These are phyloP conservation scores for Vulpes vulpes DNA, from an alignment of 2,113 vertebrate species.

Conservation along the genomic window DNA sequence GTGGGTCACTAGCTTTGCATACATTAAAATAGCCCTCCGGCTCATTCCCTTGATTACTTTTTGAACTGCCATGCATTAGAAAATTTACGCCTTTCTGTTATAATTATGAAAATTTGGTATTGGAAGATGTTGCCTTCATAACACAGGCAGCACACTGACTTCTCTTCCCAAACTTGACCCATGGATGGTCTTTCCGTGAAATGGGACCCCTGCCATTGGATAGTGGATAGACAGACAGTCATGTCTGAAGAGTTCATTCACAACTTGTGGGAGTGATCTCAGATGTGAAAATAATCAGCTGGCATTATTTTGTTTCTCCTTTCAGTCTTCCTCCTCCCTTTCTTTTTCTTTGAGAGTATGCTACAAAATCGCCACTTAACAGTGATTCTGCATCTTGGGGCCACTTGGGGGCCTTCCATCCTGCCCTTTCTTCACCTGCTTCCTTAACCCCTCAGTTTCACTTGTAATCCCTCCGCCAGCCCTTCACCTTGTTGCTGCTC, in stretches of 20 bases:
- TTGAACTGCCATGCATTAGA: conserved; percentile 95
- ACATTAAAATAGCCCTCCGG: conserved; percentile 98
- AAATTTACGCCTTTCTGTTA: conserved; percentile 97
- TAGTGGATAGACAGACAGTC: background rate
- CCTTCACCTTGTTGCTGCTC: conserved; percentile 55
- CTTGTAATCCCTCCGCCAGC: conserved; percentile 58
- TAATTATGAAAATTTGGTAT: conserved; percentile 95
- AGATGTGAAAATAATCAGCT: conserved; percentile 75
- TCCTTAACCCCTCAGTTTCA: conserved; percentile 62
- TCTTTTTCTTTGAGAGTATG: background rate
- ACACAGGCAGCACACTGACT: conserved; percentile 85
- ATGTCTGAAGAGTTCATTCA: conserved; percentile 75
- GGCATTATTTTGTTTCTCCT: conserved; percentile 41
- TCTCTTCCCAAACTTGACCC: conserved; percentile 63
- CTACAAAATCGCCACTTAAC: background rate
- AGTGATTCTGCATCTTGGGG: conserved; percentile 57
- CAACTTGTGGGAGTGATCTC: conserved; percentile 71
- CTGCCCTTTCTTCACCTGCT: conserved; percentile 1
- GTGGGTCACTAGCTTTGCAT: conserved; percentile 99
- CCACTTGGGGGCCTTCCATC: background rate
- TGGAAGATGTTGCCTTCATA: conserved; percentile 92
- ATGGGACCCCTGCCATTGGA: background rate
- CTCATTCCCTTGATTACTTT: conserved; percentile 99
- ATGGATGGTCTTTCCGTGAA: conserved; percentile 57
- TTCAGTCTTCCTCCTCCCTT: background rate